Evolutionary conservation across 2,113 vertebrate genomes (phyloP).

Genomic region (Polypterus bichir): DNA sequence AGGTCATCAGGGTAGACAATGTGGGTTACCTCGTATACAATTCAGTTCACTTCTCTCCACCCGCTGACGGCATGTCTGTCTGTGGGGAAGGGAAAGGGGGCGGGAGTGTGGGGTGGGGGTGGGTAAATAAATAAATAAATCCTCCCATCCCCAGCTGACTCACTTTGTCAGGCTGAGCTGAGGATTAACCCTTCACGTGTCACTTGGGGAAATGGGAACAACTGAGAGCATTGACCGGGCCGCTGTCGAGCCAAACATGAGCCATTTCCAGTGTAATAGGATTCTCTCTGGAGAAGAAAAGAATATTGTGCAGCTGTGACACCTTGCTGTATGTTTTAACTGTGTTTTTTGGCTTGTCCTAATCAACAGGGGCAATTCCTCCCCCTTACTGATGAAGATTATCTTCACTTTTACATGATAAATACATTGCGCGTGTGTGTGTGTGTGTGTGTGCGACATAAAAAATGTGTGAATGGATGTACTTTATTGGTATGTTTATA

Average conservation of each 20-base stretch:
- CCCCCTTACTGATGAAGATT: no score
- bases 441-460: no score
- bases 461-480: no score
- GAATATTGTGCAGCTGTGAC: conserved; percentile 44
- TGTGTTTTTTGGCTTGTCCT: no score
- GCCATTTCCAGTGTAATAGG: conserved; percentile 43
- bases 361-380: no score
- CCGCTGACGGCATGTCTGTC: conserved; percentile 42
- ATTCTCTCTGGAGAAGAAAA: conserved; percentile 38
- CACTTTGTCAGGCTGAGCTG: conserved; percentile 51
- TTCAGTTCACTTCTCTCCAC: conserved; percentile 37
- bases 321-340: not conserved
- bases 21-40: conserved; percentile 36
- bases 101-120: no score
- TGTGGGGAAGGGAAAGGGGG: conserved; percentile 22
- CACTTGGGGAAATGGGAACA: conserved; percentile 36
- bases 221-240: conserved; percentile 42
- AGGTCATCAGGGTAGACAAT: conserved; percentile 43
- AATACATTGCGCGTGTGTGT: no score
- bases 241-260: conserved; percentile 31
- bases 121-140: conserved; percentile 20
- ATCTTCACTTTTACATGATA: no score
- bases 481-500: no score
- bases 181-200: conserved; percentile 59
- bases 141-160: conserved; percentile 55